phyloP scores from a whole-genome alignment of 2,113 vertebrate genomes.

The Rhinoderma darwinii region DNA sequence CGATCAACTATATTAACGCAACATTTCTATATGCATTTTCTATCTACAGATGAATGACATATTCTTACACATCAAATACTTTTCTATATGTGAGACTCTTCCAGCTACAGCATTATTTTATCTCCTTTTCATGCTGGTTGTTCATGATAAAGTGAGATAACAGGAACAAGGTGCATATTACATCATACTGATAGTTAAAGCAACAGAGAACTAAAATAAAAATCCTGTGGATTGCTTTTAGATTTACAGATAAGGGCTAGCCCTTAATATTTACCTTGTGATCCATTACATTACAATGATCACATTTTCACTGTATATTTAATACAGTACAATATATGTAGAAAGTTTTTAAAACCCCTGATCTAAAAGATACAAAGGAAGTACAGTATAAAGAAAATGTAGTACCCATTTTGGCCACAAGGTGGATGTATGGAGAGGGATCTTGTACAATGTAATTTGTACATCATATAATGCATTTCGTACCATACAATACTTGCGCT shows the following conservation, averaged over 20 bases:
- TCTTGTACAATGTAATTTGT: no score
- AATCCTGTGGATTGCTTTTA: neutral
- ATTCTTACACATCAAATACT: neutral
- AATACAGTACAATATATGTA: no score
- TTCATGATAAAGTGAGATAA: conserved; percentile 47
- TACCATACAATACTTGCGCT: no score
- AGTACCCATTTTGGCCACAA: neutral
- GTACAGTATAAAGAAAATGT: conserved; percentile 3
- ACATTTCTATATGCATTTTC: neutral
- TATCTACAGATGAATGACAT: neutral
- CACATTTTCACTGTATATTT: no score
- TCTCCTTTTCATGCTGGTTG: conserved; percentile 29
- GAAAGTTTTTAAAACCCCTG: neutral
- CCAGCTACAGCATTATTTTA: neutral
- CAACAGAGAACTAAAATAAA: neutral
- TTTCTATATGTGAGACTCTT: neutral
- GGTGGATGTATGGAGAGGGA: neutral
- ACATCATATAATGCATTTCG: no score
- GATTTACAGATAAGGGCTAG: neutral
- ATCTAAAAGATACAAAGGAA: neutral
- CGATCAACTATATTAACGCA: neutral
- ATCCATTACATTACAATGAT: neutral
- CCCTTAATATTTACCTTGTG: neutral
- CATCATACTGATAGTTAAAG: conserved; percentile 38
- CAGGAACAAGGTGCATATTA: conserved; percentile 51